A percentile compares a stretch with the other conserved stretches of the same genome.
phyloP scores from a whole-genome alignment of 35 echinoderm and acorn worm genomes.

The Hemicentrotus pulcherrimus region DNA sequence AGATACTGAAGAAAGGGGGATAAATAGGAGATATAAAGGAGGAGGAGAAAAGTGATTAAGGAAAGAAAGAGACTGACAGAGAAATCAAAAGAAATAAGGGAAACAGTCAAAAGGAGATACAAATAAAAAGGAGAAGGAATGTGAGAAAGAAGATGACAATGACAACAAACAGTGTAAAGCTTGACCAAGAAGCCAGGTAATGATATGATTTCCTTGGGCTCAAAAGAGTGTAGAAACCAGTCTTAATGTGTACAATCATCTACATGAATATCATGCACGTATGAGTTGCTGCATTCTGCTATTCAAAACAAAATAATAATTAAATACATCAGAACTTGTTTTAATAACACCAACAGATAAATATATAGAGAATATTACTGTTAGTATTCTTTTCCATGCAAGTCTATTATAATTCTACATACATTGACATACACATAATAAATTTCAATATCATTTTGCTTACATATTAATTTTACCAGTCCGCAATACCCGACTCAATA shows the following conservation, averaged over 20 bases:
- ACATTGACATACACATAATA: neutral
- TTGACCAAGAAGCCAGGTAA: neutral
- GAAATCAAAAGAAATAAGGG: no score
- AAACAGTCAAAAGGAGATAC: no score
- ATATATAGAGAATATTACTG: neutral
- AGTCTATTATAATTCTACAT: neutral
- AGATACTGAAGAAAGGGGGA: neutral
- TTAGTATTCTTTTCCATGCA: neutral
- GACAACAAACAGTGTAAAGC: neutral
- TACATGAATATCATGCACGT: neutral
- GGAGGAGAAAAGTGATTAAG: neutral
- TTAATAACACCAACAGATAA: neutral
- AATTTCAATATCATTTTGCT: slow-evolving; percentile 2
- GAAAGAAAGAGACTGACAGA: no score
- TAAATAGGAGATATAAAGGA: neutral
- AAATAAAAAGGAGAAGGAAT: no score
- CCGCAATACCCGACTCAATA: neutral
- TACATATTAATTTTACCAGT: neutral
- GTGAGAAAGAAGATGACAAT: no score
- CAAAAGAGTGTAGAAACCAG: neutral
- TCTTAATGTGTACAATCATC: neutral
- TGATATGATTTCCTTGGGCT: neutral
- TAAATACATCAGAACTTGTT: neutral
- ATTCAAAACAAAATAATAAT: neutral
- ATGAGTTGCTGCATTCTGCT: neutral